Base-by-base conservation (phyloP, 2,797 vertebrate genomes). In the Gallinago solitaria region DNA sequence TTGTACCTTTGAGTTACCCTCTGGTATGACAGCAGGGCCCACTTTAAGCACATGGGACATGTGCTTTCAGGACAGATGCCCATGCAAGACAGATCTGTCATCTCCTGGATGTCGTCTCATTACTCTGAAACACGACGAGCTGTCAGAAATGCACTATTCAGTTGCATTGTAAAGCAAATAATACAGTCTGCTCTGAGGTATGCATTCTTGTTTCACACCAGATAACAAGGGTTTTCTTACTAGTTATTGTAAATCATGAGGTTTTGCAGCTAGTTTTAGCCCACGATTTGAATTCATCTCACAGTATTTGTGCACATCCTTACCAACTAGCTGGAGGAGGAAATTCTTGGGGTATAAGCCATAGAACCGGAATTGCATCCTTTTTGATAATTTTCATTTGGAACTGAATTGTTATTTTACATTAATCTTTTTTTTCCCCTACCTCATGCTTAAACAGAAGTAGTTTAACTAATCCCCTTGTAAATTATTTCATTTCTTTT, bases 21-120 rank as follows among this genome's bases (percentile, higher is more conserved):
- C 30, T 37, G 6, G 9, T 45, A 45, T 32, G 43, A 56, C 5
- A 83, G 12, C 39, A 78, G 35, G 23, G 13, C 15, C 1, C 1
- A 21, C 16, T 79, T 60, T 60, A 61, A 0, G 2, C 21, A 60
- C 5, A 27, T 0, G 2, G 32, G 61, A 37, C 6, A 2, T 4
- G 7, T 3, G 4, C 23, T 85, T 93, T 77, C 37, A 61, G 56
- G 67, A 64, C 6, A 89, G 7, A 39, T 24, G 12, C 7, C 4
- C 0, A 14, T 25, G 53, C 12, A 74, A 87, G 21, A 54, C 1
- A 1, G 13, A 60, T 5, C 33, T 69, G 1, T 60, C 25, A 41
- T 32, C 23, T 83, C 19, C 35, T 75, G 33, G 14, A 28, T 2
- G 2, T 11, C 12, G 6, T 24, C 43, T 57, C 24, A 19, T 32